phyloP scores from a whole-genome alignment of 37 sponge, comb jelly and placozoan genomes.

The Aphrocallistes beatrix region DNA sequence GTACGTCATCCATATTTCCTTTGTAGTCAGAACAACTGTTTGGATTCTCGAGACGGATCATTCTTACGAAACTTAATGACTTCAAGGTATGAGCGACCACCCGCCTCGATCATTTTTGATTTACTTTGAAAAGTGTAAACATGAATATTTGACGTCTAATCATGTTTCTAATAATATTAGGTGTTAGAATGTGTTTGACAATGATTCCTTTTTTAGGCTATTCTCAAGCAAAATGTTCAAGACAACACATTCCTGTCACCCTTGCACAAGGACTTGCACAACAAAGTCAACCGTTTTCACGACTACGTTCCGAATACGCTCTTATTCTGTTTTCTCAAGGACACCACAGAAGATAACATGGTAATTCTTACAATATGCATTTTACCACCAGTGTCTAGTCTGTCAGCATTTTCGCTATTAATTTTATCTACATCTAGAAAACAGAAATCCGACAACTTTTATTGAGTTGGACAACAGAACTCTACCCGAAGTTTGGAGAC shows the following conservation, averaged over 20 bases:
- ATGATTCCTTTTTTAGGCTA: no score
- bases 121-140: no score
- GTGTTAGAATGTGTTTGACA: no score
- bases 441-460: constrained; percentile 16
- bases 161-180: no score
- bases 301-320: neutral
- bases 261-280: neutral
- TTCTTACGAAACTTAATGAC: neutral
- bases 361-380: neutral
- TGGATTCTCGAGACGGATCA: neutral
- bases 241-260: neutral
- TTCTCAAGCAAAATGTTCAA: neutral
- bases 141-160: no score
- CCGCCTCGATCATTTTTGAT: no score
- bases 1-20: neutral
- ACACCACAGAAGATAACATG: neutral
- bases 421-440: neutral
- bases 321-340: neutral
- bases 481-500: no score
- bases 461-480: no score
- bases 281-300: neutral
- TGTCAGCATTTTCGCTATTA: neutral
- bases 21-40: neutral
- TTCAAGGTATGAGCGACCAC: no score
- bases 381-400: neutral